A percentile compares a stretch with the other conserved stretches of the same genome.
These are phyloP conservation scores for Rhincodon typus DNA, from an alignment of 2,797 vertebrate genomes.

Conservation along the genomic window DNA sequence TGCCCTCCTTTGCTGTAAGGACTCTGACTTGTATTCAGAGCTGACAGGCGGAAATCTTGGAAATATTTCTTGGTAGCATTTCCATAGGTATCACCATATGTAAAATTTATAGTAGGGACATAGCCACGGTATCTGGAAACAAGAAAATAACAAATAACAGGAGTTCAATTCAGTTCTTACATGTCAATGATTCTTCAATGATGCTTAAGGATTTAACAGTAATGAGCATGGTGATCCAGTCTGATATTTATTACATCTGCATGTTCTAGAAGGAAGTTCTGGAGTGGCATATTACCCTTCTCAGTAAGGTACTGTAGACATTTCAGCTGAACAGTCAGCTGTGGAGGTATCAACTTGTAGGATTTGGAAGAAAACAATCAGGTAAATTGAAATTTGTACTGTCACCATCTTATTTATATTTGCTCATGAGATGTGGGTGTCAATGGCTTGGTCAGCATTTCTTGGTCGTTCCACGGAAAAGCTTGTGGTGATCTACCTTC, in stretches of 20 bases:
- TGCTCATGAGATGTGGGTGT: too few species aligned
- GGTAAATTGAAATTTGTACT: not conserved
- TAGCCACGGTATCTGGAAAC: constrained; percentile 51
- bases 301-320: not conserved
- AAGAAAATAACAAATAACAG: constrained; percentile 6
- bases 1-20: constrained; percentile 43
- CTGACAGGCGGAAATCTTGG: constrained; percentile 46
- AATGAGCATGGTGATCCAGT: constrained; percentile 10
- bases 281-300: not conserved
- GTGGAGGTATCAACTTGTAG: not conserved
- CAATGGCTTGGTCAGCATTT: too few species aligned
- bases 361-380: not conserved
- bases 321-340: not conserved
- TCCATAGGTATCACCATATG: constrained; percentile 50
- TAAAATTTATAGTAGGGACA: constrained; percentile 44
- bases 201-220: not conserved
- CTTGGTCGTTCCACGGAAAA: too few species aligned
- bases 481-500: too few species aligned
- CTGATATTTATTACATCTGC: not conserved
- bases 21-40: constrained; percentile 43
- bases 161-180: not conserved
- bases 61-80: constrained; percentile 51
- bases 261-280: not conserved
- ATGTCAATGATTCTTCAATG: not conserved
- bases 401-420: not conserved